Conservation (phyloP, 1,140 invertebrate species). For the Penaeus chinensis region DNA sequence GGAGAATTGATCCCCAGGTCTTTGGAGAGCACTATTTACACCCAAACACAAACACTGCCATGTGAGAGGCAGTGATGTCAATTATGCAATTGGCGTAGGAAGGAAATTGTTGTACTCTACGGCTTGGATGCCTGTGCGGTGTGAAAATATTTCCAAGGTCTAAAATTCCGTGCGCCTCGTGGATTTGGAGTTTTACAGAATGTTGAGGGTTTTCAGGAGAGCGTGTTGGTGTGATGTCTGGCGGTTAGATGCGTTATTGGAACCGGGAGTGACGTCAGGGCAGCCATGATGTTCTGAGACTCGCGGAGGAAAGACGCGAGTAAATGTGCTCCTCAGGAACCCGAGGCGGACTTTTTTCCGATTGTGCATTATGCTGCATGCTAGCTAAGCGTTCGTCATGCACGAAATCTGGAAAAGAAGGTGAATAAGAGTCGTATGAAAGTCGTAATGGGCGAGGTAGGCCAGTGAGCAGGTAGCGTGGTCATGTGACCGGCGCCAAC, state of each 20-base stretch:
- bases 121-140: neutral
- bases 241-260: neutral
- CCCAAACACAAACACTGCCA: constrained; percentile 17
- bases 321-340: constrained; percentile 19
- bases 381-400: constrained; percentile 21
- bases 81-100: neutral
- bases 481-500: constrained; percentile 53
- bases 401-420: constrained; percentile 38
- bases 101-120: neutral
- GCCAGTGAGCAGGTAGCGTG: constrained; percentile 39
- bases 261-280: constrained; percentile 43
- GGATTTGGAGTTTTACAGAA: no score
- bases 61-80: neutral
- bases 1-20: neutral
- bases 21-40: neutral
- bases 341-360: neutral
- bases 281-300: constrained; percentile 42
- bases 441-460: constrained; percentile 32
- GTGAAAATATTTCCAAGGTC: neutral
- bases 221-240: neutral
- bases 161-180: neutral
- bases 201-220: neutral
- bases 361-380: constrained; percentile 20
- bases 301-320: constrained; percentile 27
- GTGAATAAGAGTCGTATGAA: constrained; percentile 34